A percentile compares a stretch with the other conserved stretches of the same genome.
phyloP scores from a whole-genome alignment of 2,113 vertebrate species.

The Tonatia bakeri region DNA sequence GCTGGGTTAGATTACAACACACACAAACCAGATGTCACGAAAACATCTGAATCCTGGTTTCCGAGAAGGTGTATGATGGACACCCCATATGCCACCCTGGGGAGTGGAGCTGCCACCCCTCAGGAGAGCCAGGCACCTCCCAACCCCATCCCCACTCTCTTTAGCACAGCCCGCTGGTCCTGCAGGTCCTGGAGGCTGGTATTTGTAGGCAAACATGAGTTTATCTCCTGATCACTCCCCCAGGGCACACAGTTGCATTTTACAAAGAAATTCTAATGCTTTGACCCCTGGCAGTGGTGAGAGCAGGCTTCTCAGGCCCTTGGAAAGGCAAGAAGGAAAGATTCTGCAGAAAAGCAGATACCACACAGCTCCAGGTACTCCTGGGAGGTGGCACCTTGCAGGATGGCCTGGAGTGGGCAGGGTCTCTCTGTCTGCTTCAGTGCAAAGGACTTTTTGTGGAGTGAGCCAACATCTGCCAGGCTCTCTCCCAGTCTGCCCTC shows the following conservation, averaged over 20 bases:
- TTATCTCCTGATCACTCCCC: not conserved
- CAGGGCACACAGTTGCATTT: not conserved
- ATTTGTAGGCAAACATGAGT: not conserved
- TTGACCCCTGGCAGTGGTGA: not conserved
- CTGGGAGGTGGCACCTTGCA: not conserved
- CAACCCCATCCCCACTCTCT: not conserved
- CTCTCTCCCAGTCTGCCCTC: not conserved
- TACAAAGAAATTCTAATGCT: not conserved
- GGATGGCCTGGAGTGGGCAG: no score
- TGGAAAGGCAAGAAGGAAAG: not conserved
- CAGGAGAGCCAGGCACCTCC: not conserved
- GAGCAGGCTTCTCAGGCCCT: not conserved
- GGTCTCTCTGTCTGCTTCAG: not conserved
- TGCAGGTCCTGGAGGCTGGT: not conserved
- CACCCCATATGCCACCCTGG: not conserved
- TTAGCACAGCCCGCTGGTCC: not conserved
- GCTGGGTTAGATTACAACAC: not conserved
- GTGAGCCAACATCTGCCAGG: not conserved
- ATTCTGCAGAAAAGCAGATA: not conserved
- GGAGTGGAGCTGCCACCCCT: not conserved
- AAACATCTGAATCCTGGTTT: not conserved
- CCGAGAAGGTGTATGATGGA: not conserved
- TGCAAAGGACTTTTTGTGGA: not conserved
- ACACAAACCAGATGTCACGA: not conserved
- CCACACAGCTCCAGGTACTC: not conserved